phyloP scores from a whole-genome alignment of 2,888 invertebrate genomes.

The Tholera decimalis region DNA sequence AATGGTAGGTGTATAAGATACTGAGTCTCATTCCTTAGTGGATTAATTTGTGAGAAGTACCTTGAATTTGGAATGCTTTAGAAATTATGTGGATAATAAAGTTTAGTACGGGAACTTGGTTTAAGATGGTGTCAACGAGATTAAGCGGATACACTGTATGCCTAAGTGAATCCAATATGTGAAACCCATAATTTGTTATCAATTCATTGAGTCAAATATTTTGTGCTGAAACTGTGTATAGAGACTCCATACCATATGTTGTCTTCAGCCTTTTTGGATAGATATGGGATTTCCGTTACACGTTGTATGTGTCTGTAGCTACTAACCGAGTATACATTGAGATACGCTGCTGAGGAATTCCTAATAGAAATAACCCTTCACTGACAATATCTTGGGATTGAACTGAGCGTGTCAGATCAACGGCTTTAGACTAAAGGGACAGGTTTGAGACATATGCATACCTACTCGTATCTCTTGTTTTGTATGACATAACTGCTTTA shows the following conservation, averaged over 20 bases:
- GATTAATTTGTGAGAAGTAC: slow-evolving; percentile 45
- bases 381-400: background rate
- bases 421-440: background rate
- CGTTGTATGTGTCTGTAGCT: no score
- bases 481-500: no score
- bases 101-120: slow-evolving; percentile 5
- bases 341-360: background rate
- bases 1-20: slow-evolving; percentile 50
- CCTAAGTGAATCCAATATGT: no score
- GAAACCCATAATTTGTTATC: no score
- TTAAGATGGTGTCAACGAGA: background rate
- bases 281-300: no score
- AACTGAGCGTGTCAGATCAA: background rate
- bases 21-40: slow-evolving; percentile 48
- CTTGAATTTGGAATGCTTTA: slow-evolving; percentile 27
- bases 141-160: no score
- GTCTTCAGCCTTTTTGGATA: no score
- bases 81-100: slow-evolving; percentile 27
- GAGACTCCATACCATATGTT: no score
- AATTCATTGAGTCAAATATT: no score
- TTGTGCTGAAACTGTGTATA: no score
- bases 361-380: background rate
- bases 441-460: background rate
- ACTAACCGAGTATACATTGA: background rate
- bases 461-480: no score